Evolutionary conservation across 2,113 vertebrate genomes (phyloP).

Genomic region (Cyprinus carpio): DNA sequence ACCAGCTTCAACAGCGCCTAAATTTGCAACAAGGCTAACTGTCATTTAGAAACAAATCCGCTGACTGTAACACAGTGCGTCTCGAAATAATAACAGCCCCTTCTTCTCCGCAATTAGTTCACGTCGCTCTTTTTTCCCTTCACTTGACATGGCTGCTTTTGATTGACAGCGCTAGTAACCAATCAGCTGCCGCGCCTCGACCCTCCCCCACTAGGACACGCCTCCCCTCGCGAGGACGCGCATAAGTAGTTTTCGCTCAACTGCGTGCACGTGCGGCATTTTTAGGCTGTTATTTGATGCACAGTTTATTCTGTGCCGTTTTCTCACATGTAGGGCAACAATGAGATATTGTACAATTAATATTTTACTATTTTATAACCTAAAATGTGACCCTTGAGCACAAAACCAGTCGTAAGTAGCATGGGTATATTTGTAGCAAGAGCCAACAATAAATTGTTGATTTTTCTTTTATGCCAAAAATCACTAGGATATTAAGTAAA

Average conservation of each 20-base stretch:
- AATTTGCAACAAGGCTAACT: background rate
- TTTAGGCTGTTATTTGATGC: background rate
- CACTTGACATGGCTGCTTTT: constrained; percentile 52
- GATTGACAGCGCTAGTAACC: constrained; percentile 46
- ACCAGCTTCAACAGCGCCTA: background rate
- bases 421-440: too few relatives aligned
- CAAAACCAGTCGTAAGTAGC: too few relatives aligned
- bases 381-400: too few relatives aligned
- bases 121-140: background rate
- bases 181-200: constrained; percentile 41
- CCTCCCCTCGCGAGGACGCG: background rate
- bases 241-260: background rate
- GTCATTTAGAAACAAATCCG: constrained; percentile 2
- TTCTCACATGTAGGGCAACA: background rate
- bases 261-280: background rate
- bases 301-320: background rate
- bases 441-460: too few relatives aligned
- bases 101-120: background rate
- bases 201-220: background rate
- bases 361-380: background rate
- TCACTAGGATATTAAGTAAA: too few relatives aligned
- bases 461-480: too few relatives aligned
- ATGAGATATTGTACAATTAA: too few relatives aligned
- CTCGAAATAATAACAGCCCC: constrained; percentile 31
- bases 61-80: background rate